Conservation (phyloP, 2,113 vertebrate species). For the Psilopogon haemacephalus region DNA sequence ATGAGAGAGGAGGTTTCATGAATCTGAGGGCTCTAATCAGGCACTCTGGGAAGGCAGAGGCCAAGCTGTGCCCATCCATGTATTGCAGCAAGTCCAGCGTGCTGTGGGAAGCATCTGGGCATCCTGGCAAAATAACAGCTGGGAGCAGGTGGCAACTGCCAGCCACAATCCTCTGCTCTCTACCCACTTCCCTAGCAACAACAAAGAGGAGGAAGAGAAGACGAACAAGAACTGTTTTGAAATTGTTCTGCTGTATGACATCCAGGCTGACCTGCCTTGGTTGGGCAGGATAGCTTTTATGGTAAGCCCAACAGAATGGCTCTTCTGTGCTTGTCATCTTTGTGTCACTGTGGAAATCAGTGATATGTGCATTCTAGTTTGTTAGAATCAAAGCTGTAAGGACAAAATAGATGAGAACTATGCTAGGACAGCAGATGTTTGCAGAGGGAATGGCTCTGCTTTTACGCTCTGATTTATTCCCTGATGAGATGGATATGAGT, state of each 20-base stretch:
- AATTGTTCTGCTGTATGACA: background rate
- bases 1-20: background rate
- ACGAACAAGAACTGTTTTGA: background rate
- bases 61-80: accelerated
- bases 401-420: background rate
- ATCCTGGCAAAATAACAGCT: background rate
- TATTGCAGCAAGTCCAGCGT: background rate
- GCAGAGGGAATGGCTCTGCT: background rate
- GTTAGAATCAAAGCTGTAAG: background rate
- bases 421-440: background rate
- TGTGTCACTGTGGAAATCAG: background rate
- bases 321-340: background rate
- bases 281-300: background rate
- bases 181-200: background rate
- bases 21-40: too few relatives aligned
- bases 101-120: background rate
- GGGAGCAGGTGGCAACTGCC: background rate
- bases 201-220: background rate
- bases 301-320: background rate
- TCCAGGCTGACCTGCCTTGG: background rate
- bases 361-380: background rate
- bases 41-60: background rate
- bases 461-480: background rate
- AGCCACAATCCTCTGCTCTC: background rate
- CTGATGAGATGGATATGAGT: background rate